Evolutionary conservation across 1,140 invertebrate species (phyloP), one percentile per base, ranked within the genome.

Genomic region (Drosophila guanche): DNA sequence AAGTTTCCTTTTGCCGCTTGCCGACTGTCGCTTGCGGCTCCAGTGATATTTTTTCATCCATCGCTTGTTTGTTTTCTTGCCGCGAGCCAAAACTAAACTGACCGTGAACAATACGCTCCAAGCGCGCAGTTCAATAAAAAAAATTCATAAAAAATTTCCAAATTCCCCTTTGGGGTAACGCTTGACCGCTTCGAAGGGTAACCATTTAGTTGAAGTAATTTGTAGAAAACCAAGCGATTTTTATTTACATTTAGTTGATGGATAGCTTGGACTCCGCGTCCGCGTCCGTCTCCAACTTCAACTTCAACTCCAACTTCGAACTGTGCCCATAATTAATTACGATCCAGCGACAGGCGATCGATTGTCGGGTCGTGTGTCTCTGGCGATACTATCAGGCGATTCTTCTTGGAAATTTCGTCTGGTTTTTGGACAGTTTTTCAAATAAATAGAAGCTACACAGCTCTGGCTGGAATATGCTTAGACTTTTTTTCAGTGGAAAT

Each of bases 61-160:
- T 56, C 33, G 41, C 12, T 69, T 68, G 63, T 70, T 70, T 70
- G 66, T 70, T 70, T 70, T 70, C 45, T 27, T 52, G 67, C 66
- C 66, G 66, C 66, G 43, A 48, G 66, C 66, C 66, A 70, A 70
- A 70, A 70, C 66, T 67, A 70, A 70, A 70, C 67, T 70, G 67
- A 70, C 67, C 67, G 70, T 70, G 67, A 70, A 37, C 66, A 58
- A 12, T n/a, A 20, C 37, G 58, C 25, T 37, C 25, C 43, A n/a
- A 22, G 59, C 62, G 60, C 48, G 14, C 27, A 69, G 65, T 69
- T 69, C 45, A 70, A 69, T 51, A 69, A 58, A 42, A 40, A 42
- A 63, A 40, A 67, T 68, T 54, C 42, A 25, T 68, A 68, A 56
- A 68, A 37, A 12, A 37, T 37, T 37, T 37, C 33, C 33, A 37